A percentile compares a stretch with the other conserved stretches of the same genome.
Conservation (phyloP, 2,797 vertebrate genomes). For the Liasis olivaceus region DNA sequence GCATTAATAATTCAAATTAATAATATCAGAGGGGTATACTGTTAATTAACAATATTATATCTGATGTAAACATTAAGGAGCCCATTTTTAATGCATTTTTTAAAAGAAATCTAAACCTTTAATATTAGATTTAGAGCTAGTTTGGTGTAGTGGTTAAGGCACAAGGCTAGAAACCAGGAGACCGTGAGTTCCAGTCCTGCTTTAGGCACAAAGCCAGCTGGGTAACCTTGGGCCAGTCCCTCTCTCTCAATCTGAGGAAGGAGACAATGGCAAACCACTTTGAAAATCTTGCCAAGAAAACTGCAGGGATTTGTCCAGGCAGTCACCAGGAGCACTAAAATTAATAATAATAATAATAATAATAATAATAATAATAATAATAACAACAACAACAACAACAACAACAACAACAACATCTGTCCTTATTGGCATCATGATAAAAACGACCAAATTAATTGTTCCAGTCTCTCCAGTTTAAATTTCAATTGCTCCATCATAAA, state of each 20-base stretch:
- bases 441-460: neutral
- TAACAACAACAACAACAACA: too few relatives aligned
- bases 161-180: neutral
- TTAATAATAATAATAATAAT: too few relatives aligned
- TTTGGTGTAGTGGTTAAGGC: neutral
- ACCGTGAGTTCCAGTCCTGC: neutral
- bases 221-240: neutral
- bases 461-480: neutral
- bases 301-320: neutral
- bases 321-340: neutral
- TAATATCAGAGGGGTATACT: constrained; percentile 36
- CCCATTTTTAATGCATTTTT: constrained; percentile 6
- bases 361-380: too few relatives aligned
- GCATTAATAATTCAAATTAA: neutral
- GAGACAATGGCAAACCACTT: neutral
- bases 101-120: neutral
- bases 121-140: neutral
- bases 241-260: neutral
- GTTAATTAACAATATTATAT: constrained; percentile 23
- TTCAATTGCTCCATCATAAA: neutral
- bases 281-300: neutral
- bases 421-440: neutral
- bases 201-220: neutral
- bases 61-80: neutral
- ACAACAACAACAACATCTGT: too few relatives aligned